Evolutionary conservation across 2,113 vertebrate species (phyloP).

Genomic region (Dendropsophus ebraccatus): DNA sequence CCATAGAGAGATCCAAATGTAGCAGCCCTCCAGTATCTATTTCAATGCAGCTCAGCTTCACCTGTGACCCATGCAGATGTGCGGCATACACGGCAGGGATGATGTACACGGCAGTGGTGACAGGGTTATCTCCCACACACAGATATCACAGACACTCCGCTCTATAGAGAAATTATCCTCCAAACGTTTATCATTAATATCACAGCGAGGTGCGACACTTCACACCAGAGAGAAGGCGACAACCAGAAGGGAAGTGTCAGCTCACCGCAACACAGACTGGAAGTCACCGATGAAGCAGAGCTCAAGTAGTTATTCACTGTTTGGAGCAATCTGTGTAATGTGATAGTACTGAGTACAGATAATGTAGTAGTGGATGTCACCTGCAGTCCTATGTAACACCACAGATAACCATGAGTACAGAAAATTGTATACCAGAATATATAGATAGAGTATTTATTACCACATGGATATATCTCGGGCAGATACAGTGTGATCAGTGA

Average conservation of each 20-base stretch:
- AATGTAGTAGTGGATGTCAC: too few relatives aligned
- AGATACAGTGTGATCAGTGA: too few relatives aligned
- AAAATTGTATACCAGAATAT: too few relatives aligned
- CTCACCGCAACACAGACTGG: background rate
- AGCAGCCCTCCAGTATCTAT: too few relatives aligned
- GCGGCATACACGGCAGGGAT: background rate
- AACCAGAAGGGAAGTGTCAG: too few relatives aligned
- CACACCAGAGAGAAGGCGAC: background rate
- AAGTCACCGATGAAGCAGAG: background rate
- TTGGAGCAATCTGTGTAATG: background rate
- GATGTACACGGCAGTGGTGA: background rate
- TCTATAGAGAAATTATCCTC: background rate
- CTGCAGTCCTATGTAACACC: too few relatives aligned
- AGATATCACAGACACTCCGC: background rate
- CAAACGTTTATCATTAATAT: background rate
- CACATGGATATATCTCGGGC: too few relatives aligned
- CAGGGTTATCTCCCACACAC: background rate
- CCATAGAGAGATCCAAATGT: too few relatives aligned
- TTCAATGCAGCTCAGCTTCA: background rate
- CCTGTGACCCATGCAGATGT: background rate
- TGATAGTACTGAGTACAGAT: background rate
- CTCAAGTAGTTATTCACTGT: background rate
- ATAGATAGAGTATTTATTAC: too few relatives aligned
- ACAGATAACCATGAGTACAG: too few relatives aligned
- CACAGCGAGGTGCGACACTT: background rate